Base-by-base conservation (phyloP, 2,888 invertebrate species). In the Candidula unifasciata region DNA sequence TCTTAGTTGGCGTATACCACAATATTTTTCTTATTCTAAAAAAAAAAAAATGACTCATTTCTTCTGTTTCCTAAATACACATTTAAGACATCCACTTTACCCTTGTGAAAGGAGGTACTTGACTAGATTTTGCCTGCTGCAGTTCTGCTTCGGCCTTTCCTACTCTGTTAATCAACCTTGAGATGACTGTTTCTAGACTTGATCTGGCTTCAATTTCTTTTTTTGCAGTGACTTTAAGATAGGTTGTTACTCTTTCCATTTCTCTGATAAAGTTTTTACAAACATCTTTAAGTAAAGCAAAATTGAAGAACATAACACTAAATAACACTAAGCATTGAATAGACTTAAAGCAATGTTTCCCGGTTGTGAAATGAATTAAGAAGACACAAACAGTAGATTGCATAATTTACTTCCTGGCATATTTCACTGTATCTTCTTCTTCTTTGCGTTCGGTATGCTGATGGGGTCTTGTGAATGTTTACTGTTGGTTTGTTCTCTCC, bases 171-270 rank as follows among this genome's bases (percentile, higher is more conserved):
- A 93, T 89, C 64, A 93, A 83, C 16, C 89, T 89, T 44, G 88
- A 89, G 68, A 93, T 91, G 76, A 92, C 91, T 30, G 87, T 86
- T 82, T 93, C 91, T 52, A 93, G 88, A 60, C 91, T 90, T 37
- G 86, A 79, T 57, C 92, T 85, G 0, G 91, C 92, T n/a, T 87
- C 87, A n/a, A 89, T 79, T 82, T 93, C 93, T 82, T 91, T 91
- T 77, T 89, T 89, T 27, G 91, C 90, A 16, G 91, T 89, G 13
- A 85, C 83, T 73, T 87, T 86, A 16, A 92, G 85, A 85, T 90
- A 92, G 13, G 80, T 82, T 79, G 89, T 89, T 80, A 92, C 80
- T 27, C 88, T 85, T 27, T 88, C 86, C 30, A 91, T 86, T 74
- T 90, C 89, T 33, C 90, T 90, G 86, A 16, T 82, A 86, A 54